These are phyloP conservation scores for Parasteatoda lunata DNA, from an alignment of 2,888 invertebrate genomes.

Conservation along the genomic window DNA sequence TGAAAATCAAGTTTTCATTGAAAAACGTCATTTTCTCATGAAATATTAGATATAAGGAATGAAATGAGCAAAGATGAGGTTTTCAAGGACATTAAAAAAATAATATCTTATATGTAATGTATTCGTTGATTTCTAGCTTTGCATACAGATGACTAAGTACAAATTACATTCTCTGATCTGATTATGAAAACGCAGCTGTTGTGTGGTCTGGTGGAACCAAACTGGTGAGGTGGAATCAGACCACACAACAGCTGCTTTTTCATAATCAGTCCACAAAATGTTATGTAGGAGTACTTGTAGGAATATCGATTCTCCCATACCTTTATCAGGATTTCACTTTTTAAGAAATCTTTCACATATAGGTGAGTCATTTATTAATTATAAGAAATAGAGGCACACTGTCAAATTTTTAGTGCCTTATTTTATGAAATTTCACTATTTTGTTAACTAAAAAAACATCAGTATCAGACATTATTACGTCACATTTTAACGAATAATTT, in stretches of 20 bases:
- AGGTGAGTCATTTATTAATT: conserved; percentile 11
- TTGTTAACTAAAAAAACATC: not conserved
- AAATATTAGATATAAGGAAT: no score
- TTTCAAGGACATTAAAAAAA: no score
- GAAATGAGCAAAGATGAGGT: no score
- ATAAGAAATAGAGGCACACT: not conserved
- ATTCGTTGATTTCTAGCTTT: conserved; percentile 24
- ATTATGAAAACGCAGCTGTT: conserved; percentile 55
- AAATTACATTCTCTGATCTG: conserved; percentile 48
- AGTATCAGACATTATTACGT: not conserved
- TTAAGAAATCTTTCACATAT: conserved; percentile 61
- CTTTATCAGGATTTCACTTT: conserved; percentile 55
- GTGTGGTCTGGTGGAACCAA: no score
- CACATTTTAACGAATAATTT: no score
- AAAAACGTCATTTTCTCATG: no score
- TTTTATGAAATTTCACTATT: not conserved
- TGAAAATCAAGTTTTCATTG: no score
- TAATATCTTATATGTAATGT: no score
- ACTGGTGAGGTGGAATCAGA: no score
- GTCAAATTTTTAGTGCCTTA: not conserved
- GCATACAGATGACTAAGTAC: conserved; percentile 60
- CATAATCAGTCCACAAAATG: conserved; percentile 53
- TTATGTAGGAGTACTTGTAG: conserved; percentile 57
- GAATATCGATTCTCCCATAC: conserved; percentile 51
- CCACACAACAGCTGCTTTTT: conserved; percentile 61